Evolutionary conservation across 2,888 invertebrate genomes (phyloP).

Genomic region (Chrysomela aeneicollis): DNA sequence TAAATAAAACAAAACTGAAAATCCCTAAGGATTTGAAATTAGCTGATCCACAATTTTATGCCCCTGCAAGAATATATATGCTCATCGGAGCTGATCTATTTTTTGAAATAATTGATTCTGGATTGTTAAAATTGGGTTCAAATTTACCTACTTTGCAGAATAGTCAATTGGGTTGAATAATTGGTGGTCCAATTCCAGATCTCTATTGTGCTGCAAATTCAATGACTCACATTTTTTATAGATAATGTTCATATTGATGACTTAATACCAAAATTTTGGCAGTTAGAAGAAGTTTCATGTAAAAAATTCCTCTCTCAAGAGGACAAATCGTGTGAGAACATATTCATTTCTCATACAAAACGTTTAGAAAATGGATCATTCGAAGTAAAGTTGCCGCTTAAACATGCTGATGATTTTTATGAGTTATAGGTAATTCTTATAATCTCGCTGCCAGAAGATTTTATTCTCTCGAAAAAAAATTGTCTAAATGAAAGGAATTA

Average conservation of each 20-base stretch:
- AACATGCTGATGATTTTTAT: background rate
- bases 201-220: constrained; percentile 1
- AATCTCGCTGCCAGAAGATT: background rate
- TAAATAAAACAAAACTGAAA: background rate
- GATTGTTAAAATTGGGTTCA: constrained; percentile 5
- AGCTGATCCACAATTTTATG: constrained; percentile 12
- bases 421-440: constrained; percentile 21
- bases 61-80: constrained; percentile 4
- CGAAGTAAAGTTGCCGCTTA: constrained; percentile 3
- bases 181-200: constrained; percentile 6
- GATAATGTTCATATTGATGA: constrained; percentile 17
- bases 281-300: constrained; percentile 9
- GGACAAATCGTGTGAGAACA: constrained; percentile 6
- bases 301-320: background rate
- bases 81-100: constrained; percentile 15
- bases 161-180: constrained; percentile 19
- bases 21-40: constrained; percentile 6
- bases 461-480: constrained; percentile 13
- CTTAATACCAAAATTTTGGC: constrained; percentile 21
- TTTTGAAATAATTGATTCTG: constrained; percentile 19
- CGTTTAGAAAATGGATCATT: background rate
- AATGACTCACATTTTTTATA: too few species aligned
- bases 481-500: background rate
- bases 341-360: background rate
- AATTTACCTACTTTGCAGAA: constrained; percentile 9